Base-by-base conservation (phyloP, 1,140 invertebrate genomes). In the Telenomus remus region DNA sequence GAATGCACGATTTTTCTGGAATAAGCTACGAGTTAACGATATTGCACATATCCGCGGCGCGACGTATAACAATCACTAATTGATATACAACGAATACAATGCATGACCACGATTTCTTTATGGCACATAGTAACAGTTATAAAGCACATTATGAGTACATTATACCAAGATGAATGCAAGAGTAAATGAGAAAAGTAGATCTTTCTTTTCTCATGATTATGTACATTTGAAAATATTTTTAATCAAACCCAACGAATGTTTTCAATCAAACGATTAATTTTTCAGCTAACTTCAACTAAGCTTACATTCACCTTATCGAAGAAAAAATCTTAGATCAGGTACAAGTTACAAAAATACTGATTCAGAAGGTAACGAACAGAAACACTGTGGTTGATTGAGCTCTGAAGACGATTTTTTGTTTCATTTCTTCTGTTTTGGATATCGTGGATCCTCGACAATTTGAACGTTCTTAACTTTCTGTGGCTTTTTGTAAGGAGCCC, bases 401-500 rank as follows among this genome's bases (percentile, higher is more conserved):
- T 33, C 33, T 37, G 16, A 37, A 48, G 13, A 12, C 72, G 19
- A 57, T 63, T 19, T n/a, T 53, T 33, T 56, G 51, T 27, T 27
- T 27, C 37, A 39, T n/a, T 39, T 39, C 46, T 75, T 75, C 1
- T 44, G 65, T 13, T 53, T 54, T 0, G 79, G 50, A 39, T 77
- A 85, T 55, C 79, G 75, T 0, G 84, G 84, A 69, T 86, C 82
- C 5, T 88, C 86, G 4, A 88, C 51, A 5, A 88, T 87, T 56
- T 87, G 78, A 3, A 88, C 86, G 60, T 60, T 87, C 54, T 86
- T 88, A 3, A 82, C 79, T 75, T 87, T 88, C 33, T 79, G 80
- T 4, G 76, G 51, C 1, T 71, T 70, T 80, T 15, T 77, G 66
- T 12, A 43, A 10, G 13, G 10, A 13, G 12, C 39, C 49, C 9